Conservation (phyloP, 1,140 invertebrate species). For the Sycophila sp. region DNA sequence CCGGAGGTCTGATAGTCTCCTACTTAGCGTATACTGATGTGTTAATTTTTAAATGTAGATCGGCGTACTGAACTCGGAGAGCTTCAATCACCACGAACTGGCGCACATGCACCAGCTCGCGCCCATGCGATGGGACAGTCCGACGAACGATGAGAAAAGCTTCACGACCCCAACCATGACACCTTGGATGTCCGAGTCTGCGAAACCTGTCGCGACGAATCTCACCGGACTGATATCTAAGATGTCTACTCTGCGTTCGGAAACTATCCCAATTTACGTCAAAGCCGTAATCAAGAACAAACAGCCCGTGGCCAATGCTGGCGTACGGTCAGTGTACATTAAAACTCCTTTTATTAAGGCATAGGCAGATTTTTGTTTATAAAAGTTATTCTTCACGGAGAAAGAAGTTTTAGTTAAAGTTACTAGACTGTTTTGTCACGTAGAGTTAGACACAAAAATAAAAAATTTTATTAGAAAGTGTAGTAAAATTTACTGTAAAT, state of each 20-base stretch:
- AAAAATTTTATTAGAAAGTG: no score
- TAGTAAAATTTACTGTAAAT: no score
- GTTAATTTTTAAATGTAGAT: no score
- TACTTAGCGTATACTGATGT: no score
- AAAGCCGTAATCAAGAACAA: slow-evolving; percentile 74
- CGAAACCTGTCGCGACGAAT: slow-evolving; percentile 56
- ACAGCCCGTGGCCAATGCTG: slow-evolving; percentile 71
- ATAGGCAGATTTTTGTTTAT: no score
- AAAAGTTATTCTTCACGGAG: no score
- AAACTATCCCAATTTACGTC: slow-evolving; percentile 76
- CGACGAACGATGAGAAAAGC: slow-evolving; percentile 29
- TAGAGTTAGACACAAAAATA: no score
- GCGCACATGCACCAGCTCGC: slow-evolving; percentile 73
- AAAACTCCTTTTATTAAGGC: no score
- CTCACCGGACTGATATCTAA: slow-evolving; percentile 66
- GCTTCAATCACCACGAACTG: slow-evolving; percentile 70
- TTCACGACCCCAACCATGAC: slow-evolving; percentile 49
- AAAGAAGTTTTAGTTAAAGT: no score
- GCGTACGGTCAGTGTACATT: slow-evolving; percentile 68
- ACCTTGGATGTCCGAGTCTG: slow-evolving; percentile 71
- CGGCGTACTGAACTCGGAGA: slow-evolving; percentile 57
- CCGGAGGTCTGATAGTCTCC: no score
- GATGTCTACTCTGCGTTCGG: slow-evolving; percentile 69
- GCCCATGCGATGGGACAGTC: slow-evolving; percentile 71
- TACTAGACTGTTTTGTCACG: no score